Conservation (phyloP, 2,797 vertebrate species). For the Gymnocypris eckloni region DNA sequence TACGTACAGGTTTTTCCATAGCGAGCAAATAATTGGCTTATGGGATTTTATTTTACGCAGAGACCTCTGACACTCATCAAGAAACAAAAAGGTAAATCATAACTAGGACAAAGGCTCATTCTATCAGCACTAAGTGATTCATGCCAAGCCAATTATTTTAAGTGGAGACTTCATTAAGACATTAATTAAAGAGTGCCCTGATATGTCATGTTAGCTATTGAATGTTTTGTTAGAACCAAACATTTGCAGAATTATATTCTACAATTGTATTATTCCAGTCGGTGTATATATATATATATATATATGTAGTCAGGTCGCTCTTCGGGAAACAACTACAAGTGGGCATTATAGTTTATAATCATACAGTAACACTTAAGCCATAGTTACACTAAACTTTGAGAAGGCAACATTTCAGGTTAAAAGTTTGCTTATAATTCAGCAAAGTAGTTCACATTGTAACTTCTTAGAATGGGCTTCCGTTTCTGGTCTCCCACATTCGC, state of each 20-base stretch:
- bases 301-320: neutral
- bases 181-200: constrained; percentile 48
- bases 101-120: constrained; percentile 41
- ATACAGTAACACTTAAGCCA: neutral
- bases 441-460: neutral
- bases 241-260: constrained; percentile 21
- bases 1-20: constrained; percentile 10
- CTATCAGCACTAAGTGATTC: constrained; percentile 32
- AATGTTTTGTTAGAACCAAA: constrained; percentile 34
- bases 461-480: neutral
- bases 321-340: constrained; percentile 1
- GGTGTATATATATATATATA: neutral
- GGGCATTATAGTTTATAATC: neutral
- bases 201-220: constrained; percentile 47
- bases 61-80: constrained; percentile 32
- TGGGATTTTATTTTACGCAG: constrained; percentile 8
- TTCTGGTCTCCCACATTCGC: neutral
- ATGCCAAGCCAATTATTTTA: constrained; percentile 48
- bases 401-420: neutral
- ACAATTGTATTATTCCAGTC: constrained; percentile 31
- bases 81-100: constrained; percentile 28
- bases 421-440: neutral
- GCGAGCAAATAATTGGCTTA: constrained; percentile 30
- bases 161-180: constrained; percentile 48
- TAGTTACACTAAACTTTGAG: neutral